Base-by-base conservation (phyloP, 2,797 vertebrate genomes). In the Clarias laeviceps region DNA sequence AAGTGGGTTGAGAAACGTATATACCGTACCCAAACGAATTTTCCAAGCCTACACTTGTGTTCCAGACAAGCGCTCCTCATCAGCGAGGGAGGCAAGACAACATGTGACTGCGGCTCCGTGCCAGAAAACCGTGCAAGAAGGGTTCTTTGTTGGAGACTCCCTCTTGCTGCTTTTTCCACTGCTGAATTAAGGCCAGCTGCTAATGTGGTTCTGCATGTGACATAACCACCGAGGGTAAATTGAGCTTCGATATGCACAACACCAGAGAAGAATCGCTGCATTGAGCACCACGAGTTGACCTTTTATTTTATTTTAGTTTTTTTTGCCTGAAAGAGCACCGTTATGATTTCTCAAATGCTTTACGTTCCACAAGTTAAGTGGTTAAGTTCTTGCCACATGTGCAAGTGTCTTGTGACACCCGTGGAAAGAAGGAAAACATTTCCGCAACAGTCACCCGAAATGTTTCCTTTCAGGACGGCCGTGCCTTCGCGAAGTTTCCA, bases 371-470 rank as follows among this genome's bases (percentile, higher is more conserved):
- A 59, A 80, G 57, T 69, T 64, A 86, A 82, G 81, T 59, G 78
- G 74, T 82, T 45, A 84, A 76, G 84, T 80, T 84, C 27, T 80
- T 61, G 22, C 72, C 57, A 66, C 83, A 88, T 87, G 24, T 27
- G n/a, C 32, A 37, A 80, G 45, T 66, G 82, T 89, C 90, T 89
- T 91, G 89, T 91, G 90, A 90, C 87, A 40, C 64, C 87, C 32
- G 59, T 73, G 64, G 50, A 82, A 79, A 27, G 70, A 29, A 64
- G 59, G 62, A 80, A 80, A 82, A 62, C 78, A 83, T 79, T 69
- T 73, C 79, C 50, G 64, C 62, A 76, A 56, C 89, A 89, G 92
- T 91, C 92, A 91, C 92, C 89, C 91, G 91, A 92, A 84, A 86
- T 27, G 72, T 90, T 90, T 91, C 77, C 84, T 82, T 82, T 70